phyloP scores from a whole-genome alignment of 2,888 invertebrate species.

The Cerceris rybyensis region DNA sequence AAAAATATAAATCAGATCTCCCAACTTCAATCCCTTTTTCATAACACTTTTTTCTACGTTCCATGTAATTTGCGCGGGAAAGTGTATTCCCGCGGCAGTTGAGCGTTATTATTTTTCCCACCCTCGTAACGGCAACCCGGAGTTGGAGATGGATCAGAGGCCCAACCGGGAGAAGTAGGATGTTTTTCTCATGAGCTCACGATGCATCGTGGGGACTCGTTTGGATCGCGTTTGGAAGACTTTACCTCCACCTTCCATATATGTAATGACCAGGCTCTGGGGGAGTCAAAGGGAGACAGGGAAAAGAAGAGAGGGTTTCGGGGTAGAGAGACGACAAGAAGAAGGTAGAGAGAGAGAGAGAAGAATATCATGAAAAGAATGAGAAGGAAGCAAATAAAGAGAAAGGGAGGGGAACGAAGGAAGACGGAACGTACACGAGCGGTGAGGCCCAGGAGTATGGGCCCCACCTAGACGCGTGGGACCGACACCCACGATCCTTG shows the following conservation, averaged over 20 bases:
- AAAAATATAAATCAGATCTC: too few species aligned
- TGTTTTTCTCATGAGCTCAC: constrained; percentile 67
- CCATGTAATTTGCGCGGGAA: constrained; percentile 17
- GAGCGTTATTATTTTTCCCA: constrained; percentile 43
- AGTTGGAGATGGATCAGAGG: constrained; percentile 25
- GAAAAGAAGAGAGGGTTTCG: background rate
- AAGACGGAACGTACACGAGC: constrained; percentile 47
- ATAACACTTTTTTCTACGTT: constrained; percentile 6
- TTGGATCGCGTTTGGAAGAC: constrained; percentile 68
- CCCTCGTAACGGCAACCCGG: constrained; percentile 24
- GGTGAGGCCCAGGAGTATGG: constrained; percentile 64
- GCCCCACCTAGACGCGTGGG: constrained; percentile 81
- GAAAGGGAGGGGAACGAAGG: constrained; percentile 26
- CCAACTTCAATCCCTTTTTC: constrained; percentile 2
- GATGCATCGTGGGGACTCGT: constrained; percentile 63
- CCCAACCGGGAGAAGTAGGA: constrained; percentile 41
- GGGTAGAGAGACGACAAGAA: background rate
- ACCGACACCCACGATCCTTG: constrained; percentile 80
- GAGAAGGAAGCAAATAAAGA: constrained; percentile 14
- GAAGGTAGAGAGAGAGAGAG: constrained; percentile 14
- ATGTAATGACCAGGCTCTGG: constrained; percentile 73
- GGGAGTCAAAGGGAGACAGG: constrained; percentile 33
- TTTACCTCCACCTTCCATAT: constrained; percentile 73
- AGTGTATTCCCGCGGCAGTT: constrained; percentile 18
- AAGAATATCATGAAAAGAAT: constrained; percentile 3